Conservation (phyloP, 2,113 vertebrate species). For the Natator depressus region DNA sequence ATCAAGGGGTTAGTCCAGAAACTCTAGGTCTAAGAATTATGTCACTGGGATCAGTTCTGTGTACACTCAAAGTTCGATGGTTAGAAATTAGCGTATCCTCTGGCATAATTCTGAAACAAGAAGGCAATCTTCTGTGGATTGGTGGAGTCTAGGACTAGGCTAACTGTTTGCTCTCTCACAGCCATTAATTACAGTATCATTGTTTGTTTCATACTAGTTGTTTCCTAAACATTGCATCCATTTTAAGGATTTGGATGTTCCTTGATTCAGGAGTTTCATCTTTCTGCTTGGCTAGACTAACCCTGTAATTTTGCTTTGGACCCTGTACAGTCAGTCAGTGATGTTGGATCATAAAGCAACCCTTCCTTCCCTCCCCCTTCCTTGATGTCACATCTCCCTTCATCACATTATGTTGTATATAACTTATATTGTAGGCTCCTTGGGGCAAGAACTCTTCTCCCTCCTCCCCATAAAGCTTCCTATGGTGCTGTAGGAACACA, state of each 20-base stretch:
- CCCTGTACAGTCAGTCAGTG: neutral
- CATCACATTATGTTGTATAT: neutral
- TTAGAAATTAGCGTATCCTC: neutral
- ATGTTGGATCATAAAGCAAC: neutral
- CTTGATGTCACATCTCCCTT: conserved; percentile 22
- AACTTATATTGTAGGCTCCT: neutral
- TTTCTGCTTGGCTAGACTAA: neutral
- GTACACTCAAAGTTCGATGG: neutral
- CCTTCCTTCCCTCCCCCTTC: conserved; percentile 3
- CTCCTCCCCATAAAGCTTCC: neutral
- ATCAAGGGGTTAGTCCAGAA: neutral
- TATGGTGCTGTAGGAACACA: neutral
- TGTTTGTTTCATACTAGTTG: neutral
- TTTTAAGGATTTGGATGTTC: neutral
- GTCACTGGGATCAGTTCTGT: neutral
- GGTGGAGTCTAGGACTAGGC: neutral
- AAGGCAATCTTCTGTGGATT: neutral
- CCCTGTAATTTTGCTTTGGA: neutral
- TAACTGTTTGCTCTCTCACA: neutral
- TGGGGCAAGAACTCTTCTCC: neutral
- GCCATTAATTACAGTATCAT: neutral
- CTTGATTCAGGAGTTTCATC: neutral
- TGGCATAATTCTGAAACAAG: neutral
- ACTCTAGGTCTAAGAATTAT: neutral
- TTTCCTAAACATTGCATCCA: neutral